Percentiles rank a stretch among this genome's conserved stretches.
Evolutionary conservation across 2,113 vertebrate species (phyloP).

Genomic region (Coreoperca whiteheadi): DNA sequence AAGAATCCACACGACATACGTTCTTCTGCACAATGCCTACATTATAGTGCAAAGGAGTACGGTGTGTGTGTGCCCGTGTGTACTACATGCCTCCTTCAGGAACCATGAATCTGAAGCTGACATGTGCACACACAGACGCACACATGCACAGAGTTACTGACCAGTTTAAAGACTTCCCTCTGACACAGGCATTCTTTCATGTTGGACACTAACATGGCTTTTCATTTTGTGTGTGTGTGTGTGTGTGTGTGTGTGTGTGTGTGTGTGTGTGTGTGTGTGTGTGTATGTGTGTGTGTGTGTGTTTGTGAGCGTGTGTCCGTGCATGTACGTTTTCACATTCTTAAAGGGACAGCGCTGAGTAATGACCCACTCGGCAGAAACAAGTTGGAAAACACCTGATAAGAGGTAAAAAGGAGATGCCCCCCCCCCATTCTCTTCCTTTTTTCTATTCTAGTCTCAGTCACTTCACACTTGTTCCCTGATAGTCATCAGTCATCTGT

Average conservation of each 20-base stretch:
- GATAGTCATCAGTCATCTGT: constrained; percentile 34
- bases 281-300: neutral
- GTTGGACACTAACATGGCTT: constrained; percentile 44
- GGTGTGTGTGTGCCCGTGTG: neutral
- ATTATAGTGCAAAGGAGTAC: neutral
- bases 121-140: constrained; percentile 9
- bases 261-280: constrained; percentile 10
- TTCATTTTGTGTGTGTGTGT: constrained; percentile 35
- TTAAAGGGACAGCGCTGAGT: constrained; percentile 64
- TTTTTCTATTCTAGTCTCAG: neutral
- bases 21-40: neutral
- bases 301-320: neutral
- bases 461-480: constrained; percentile 19
- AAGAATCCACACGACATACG: neutral
- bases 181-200: constrained; percentile 61
- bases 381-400: constrained; percentile 20
- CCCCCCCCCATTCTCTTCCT: neutral
- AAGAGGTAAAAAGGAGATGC: constrained; percentile 4
- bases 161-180: constrained; percentile 64
- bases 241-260: no score
- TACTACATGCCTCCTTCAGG: neutral
- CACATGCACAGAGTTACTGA: constrained; percentile 35
- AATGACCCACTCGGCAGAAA: constrained; percentile 68
- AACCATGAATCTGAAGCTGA: constrained; percentile 11
- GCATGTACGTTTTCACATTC: constrained; percentile 53